Evolutionary conservation across 2,888 invertebrate species (phyloP).

Genomic region (Lampropteryx suffumata): DNA sequence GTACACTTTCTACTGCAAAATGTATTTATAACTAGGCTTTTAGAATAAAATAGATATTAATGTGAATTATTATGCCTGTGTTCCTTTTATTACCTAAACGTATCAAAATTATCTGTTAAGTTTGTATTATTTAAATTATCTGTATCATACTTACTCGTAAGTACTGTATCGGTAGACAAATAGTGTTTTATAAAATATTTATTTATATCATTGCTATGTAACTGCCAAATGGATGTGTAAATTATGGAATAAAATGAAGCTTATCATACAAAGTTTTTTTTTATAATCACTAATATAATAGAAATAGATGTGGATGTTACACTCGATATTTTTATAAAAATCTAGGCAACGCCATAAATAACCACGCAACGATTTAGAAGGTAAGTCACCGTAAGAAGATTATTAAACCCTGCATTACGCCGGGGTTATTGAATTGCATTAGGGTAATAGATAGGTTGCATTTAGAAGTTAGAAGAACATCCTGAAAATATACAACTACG

Average conservation of each 20-base stretch:
- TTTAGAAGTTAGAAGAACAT: too few species aligned
- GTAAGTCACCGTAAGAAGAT: too few species aligned
- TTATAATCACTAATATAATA: too few species aligned
- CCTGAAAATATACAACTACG: too few species aligned
- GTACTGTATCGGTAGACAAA: slow-evolving; percentile 29
- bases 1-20: slow-evolving; percentile 15
- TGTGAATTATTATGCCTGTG: slow-evolving; percentile 4
- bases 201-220: slow-evolving; percentile 53
- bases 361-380: too few species aligned
- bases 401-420: too few species aligned
- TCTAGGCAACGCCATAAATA: too few species aligned
- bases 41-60: slow-evolving; percentile 34
- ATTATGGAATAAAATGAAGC: slow-evolving; percentile 64
- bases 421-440: too few species aligned
- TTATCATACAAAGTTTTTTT: slow-evolving; percentile 32
- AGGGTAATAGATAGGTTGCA: too few species aligned
- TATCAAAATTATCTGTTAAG: slow-evolving; percentile 6
- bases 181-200: slow-evolving; percentile 51
- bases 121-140: slow-evolving; percentile 13
- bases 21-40: slow-evolving; percentile 42
- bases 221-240: slow-evolving; percentile 74
- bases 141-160: not conserved
- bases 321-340: too few species aligned
- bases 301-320: too few species aligned
- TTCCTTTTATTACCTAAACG: slow-evolving; percentile 1